These are phyloP conservation scores for Clarias pachynema DNA, from an alignment of 2,797 vertebrate species.

Conservation along the genomic window DNA sequence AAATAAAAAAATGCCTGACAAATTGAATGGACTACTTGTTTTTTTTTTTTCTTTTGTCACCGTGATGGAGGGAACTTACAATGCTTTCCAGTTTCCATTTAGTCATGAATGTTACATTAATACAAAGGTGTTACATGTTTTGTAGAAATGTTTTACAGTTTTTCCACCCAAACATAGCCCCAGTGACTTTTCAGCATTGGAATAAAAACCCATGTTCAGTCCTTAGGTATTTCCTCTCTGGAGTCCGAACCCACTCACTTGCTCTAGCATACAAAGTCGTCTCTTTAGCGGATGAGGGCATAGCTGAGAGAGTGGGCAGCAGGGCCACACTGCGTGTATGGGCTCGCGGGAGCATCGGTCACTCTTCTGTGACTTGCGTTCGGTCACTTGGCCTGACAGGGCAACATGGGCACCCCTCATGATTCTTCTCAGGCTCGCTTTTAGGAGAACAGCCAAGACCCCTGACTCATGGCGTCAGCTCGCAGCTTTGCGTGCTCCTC, in stretches of 20 bases:
- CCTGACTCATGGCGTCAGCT: conserved; percentile 68
- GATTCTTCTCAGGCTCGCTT: conserved; percentile 15
- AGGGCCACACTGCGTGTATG: conserved; percentile 22
- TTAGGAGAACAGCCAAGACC: conserved; percentile 19
- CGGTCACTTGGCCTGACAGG: conserved; percentile 23
- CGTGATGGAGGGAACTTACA: neutral
- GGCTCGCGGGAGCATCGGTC: conserved; percentile 30
- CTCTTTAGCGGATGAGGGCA: conserved; percentile 45
- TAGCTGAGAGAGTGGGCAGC: conserved; percentile 40
- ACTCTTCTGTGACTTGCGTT: conserved; percentile 15
- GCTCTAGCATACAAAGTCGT: conserved; percentile 46
- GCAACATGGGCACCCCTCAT: conserved; percentile 36
- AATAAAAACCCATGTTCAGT: conserved; percentile 34
- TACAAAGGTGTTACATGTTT: conserved; percentile 4
- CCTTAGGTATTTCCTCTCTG: conserved; percentile 30
- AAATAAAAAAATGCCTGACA: neutral
- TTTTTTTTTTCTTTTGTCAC: neutral
- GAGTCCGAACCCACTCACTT: conserved; percentile 41
- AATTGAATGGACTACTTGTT: neutral
- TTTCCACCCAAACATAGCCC: neutral
- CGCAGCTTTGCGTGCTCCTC: conserved; percentile 71
- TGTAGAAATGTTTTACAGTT: neutral
- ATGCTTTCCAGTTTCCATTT: neutral
- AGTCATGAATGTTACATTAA: neutral
- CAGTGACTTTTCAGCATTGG: neutral